Evolutionary conservation across 2,888 invertebrate species (phyloP), one percentile per base, ranked within the genome.

Genomic region (Cyclophora albipunctata): DNA sequence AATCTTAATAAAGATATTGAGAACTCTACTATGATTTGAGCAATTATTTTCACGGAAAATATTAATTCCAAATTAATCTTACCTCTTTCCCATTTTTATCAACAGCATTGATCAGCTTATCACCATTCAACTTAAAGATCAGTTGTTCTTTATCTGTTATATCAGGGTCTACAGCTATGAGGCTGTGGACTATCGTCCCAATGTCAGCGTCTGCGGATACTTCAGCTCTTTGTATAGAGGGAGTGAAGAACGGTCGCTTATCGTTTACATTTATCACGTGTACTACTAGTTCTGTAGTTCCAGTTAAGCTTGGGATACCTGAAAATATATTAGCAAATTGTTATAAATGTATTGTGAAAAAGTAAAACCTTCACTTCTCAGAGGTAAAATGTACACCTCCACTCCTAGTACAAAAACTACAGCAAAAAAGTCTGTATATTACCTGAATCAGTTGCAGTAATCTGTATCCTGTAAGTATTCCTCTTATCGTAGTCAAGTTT

Each of bases 241-340:
- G 96, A 2, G 91, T 91, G 75, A 97, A 96, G 73, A 91, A 92
- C 0, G 98, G 97, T 53, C 92, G 89, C 75, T 96, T 97, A 72
- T 97, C 96, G 75, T 98, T 98, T 47, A 93, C 94, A 73, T 98
- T 96, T 37, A 93, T 90, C 3, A 98, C 92, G 64, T 91, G 92
- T 4, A 98, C 91, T 41, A 93, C 93, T 1, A 98, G 81, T 0
- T 93, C 94, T 0, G 95, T 92, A 0, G 95, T 95, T 5, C 96
- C 96, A 0, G 95, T 95, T 46, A 94, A 81, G 60, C 93, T 92
- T 2, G 97, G 97, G 3, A 92, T 92, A 40, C 96, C 95, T 91
- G 64, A 1, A 55, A 57, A 4, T 1, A 7, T 3, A 20, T 20
- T 20, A 20, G 20, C 20, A 20, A 20, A 20, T 20, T 20, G 20